Percentiles rank a stretch among this genome's conserved stretches.
phyloP scores from a whole-genome alignment of 2,797 vertebrate species.

The Mus caroli region DNA sequence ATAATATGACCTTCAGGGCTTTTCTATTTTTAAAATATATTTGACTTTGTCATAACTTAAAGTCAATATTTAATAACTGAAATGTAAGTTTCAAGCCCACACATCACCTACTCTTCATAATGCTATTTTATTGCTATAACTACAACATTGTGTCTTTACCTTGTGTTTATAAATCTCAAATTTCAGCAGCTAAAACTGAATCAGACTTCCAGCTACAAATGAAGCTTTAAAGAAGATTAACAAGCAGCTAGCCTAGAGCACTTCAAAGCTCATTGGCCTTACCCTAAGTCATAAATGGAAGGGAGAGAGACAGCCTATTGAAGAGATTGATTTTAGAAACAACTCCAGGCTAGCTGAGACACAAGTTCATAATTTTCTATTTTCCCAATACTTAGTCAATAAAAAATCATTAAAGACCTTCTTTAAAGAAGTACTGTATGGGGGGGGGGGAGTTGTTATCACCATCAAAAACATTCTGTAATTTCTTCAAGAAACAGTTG shows the following conservation, averaged over 20 bases:
- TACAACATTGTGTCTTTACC: constrained; percentile 69
- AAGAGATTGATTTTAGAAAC: constrained; percentile 76
- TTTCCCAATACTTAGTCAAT: constrained; percentile 69
- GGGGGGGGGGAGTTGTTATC: constrained; percentile 16
- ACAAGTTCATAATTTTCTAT: constrained; percentile 75
- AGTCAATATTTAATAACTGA: constrained; percentile 75
- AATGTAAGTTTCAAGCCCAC: constrained; percentile 66
- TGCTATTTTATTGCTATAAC: constrained; percentile 66
- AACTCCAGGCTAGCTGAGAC: constrained; percentile 72
- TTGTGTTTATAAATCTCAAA: constrained; percentile 78
- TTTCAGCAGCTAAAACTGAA: constrained; percentile 71
- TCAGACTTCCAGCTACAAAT: constrained; percentile 77
- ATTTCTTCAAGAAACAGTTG: neutral
- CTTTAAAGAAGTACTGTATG: constrained; percentile 38
- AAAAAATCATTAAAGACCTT: constrained; percentile 72
- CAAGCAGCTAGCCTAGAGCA: constrained; percentile 75
- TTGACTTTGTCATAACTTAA: constrained; percentile 75
- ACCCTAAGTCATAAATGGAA: constrained; percentile 69
- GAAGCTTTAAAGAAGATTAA: constrained; percentile 80
- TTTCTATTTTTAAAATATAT: constrained; percentile 69
- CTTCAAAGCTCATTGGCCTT: constrained; percentile 83
- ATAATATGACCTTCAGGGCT: constrained; percentile 21
- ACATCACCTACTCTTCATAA: constrained; percentile 55
- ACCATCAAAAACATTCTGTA: constrained; percentile 20
- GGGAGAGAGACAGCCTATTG: constrained; percentile 12